Evolutionary conservation across 2,888 invertebrate species (phyloP).

Genomic region (Drosophila suboccidentalis): DNA sequence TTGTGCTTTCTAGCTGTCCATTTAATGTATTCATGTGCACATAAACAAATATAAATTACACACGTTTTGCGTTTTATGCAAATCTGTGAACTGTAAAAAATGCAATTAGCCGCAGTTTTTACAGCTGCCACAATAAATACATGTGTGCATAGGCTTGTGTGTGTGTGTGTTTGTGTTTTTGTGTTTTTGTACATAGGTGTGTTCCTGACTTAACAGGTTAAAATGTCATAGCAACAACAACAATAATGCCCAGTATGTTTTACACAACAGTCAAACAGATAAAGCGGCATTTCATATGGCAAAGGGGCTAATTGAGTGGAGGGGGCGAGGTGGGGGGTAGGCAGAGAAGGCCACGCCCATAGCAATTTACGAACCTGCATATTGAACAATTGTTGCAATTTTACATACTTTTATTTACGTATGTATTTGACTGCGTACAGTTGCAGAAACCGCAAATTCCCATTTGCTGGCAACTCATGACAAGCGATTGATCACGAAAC

Average conservation of each 20-base stretch:
- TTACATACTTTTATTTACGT: conserved; percentile 18
- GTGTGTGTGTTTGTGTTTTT: conserved; percentile 12
- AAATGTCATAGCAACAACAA: conserved; percentile 45
- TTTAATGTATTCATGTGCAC: conserved; percentile 72
- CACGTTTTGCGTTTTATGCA: conserved; percentile 66
- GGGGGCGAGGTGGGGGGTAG: background rate
- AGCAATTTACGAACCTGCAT: conserved; percentile 21
- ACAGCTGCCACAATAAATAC: conserved; percentile 44
- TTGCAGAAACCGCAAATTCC: conserved; percentile 64
- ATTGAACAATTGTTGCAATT: conserved; percentile 28
- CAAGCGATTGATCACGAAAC: conserved; percentile 73
- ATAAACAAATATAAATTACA: conserved; percentile 78
- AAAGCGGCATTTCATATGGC: conserved; percentile 1
- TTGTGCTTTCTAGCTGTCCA: conserved; percentile 52
- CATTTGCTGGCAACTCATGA: conserved; percentile 56
- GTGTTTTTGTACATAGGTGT: conserved; percentile 12
- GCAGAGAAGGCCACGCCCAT: conserved; percentile 16
- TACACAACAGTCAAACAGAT: conserved; percentile 15
- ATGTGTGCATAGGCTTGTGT: background rate
- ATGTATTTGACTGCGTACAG: conserved; percentile 8
- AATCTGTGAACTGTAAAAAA: conserved; percentile 68
- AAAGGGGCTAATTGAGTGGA: background rate
- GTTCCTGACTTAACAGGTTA: conserved; percentile 38
- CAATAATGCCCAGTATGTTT: conserved; percentile 2
- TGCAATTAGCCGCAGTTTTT: conserved; percentile 77